Conservation (phyloP, 2,797 vertebrate species). For the Gobio occitaniae region DNA sequence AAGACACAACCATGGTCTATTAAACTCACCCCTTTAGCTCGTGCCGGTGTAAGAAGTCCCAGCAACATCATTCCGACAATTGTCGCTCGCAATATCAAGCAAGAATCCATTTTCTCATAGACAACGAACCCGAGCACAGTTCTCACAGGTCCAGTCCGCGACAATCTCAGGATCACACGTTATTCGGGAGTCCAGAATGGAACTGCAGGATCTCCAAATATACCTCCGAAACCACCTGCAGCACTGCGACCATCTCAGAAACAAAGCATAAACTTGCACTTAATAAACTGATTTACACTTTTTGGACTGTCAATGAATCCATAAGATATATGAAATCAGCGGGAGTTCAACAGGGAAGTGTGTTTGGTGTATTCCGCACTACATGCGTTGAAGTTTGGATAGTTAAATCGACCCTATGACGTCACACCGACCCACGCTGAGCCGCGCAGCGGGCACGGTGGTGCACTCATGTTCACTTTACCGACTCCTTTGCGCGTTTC, state of each 20-base stretch:
- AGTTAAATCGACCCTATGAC: background rate
- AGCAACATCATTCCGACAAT: constrained; percentile 44
- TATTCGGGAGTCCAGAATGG: background rate
- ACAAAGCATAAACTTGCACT: background rate
- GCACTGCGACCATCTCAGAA: constrained; percentile 10
- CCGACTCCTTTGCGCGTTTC: constrained; percentile 12
- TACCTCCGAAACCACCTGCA: background rate
- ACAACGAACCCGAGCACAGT: background rate
- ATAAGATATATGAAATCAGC: background rate
- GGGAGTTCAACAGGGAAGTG: background rate
- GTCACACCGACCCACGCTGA: background rate
- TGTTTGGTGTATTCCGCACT: background rate
- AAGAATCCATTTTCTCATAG: constrained; percentile 20
- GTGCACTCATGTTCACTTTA: background rate
- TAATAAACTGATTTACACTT: background rate
- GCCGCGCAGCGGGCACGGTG: no score
- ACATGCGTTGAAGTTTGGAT: background rate
- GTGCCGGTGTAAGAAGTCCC: constrained; percentile 37
- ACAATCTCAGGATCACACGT: background rate
- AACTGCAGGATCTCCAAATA: background rate
- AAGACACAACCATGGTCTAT: no score
- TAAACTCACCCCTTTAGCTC: constrained; percentile 46
- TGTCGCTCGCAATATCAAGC: constrained; percentile 14
- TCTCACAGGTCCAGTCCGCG: background rate
- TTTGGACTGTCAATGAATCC: background rate